A percentile compares a stretch with the other conserved stretches of the same genome.
Conservation (phyloP, 2,888 invertebrate genomes). For the Caenorhabditis plicata region DNA sequence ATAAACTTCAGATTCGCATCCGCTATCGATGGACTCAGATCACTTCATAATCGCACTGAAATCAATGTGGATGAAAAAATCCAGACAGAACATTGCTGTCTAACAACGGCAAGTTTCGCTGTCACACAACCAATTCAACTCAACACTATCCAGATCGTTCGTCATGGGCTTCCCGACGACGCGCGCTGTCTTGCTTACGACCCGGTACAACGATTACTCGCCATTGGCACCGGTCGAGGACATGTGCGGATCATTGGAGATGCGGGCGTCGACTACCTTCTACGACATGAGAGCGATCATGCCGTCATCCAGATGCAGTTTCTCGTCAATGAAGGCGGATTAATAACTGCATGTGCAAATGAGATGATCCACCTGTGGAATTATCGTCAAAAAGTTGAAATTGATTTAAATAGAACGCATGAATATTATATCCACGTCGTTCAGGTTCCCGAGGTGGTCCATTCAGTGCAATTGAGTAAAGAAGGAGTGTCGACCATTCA, state of each 20-base stretch:
- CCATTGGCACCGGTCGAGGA: conserved; percentile 78
- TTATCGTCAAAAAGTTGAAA: conserved; percentile 80
- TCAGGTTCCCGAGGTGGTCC: conserved; percentile 74
- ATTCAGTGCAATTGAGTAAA: conserved; percentile 89
- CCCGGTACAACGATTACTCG: conserved; percentile 92
- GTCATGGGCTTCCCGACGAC: conserved; percentile 97
- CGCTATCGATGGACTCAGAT: conserved; percentile 60
- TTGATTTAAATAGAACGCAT: background rate
- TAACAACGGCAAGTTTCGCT: conserved; percentile 40
- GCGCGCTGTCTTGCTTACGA: conserved; percentile 96
- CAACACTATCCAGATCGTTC: conserved; percentile 71
- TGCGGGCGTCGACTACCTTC: conserved; percentile 93
- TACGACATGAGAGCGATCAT: conserved; percentile 75
- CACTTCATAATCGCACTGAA: conserved; percentile 42
- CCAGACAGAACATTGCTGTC: conserved; percentile 49
- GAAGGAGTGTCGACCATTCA: conserved; percentile 85
- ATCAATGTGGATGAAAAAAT: conserved; percentile 52
- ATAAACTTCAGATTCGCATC: conserved; percentile 54
- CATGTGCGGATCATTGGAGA: conserved; percentile 68
- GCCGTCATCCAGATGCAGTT: conserved; percentile 89
- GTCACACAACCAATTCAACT: background rate
- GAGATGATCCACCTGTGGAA: conserved; percentile 96
- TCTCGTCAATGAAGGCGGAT: conserved; percentile 92
- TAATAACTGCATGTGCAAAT: conserved; percentile 92
- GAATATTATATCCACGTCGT: background rate